phyloP scores from a whole-genome alignment of 2,797 vertebrate genomes.

The Microchirus variegatus region DNA sequence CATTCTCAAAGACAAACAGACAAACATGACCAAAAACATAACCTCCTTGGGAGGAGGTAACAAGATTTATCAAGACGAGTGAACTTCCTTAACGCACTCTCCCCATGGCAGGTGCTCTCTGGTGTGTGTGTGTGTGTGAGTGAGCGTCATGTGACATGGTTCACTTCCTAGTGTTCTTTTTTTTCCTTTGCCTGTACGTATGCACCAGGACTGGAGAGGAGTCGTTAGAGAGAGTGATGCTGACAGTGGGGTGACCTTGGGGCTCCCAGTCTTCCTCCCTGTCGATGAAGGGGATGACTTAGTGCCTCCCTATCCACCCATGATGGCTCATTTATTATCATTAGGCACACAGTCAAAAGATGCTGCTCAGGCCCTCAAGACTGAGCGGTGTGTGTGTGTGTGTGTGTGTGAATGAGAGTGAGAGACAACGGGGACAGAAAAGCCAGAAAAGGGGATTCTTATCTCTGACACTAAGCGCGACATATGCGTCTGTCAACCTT shows the following conservation, averaged over 20 bases:
- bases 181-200: neutral
- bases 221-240: conserved; percentile 82
- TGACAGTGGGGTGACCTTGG: conserved; percentile 83
- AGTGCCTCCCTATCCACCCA: conserved; percentile 82
- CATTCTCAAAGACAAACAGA: no score
- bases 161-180: conserved; percentile 14
- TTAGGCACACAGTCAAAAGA: conserved; percentile 84
- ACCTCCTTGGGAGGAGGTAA: no score
- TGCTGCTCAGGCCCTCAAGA: conserved; percentile 73
- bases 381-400: conserved; percentile 43
- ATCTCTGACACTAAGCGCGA: conserved; percentile 42
- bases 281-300: conserved; percentile 84
- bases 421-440: conserved; percentile 41
- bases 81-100: no score
- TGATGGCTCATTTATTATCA: conserved; percentile 87
- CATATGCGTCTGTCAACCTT: conserved; percentile 62
- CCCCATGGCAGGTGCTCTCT: no score
- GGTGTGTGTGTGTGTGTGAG: neutral
- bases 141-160: neutral
- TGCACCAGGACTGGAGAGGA: conserved; percentile 42
- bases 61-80: no score
- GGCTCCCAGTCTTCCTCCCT: conserved; percentile 73
- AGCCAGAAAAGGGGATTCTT: conserved; percentile 36
- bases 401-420: conserved; percentile 33
- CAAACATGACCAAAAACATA: no score